Conservation (phyloP, 2,113 vertebrate genomes). For the Corydoras sp. region DNA sequence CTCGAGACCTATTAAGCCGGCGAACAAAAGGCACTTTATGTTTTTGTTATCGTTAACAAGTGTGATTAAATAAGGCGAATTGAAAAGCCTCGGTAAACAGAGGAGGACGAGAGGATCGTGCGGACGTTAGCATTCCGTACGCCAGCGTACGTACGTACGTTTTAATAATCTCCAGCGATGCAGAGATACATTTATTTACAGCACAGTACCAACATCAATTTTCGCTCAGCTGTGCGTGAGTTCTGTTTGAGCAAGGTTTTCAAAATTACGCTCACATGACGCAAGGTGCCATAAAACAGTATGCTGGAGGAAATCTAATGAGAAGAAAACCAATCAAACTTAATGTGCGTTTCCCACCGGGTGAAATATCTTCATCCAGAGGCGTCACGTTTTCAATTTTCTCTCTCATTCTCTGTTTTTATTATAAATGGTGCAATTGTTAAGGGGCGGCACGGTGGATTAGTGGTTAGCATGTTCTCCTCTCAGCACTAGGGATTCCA, state of each 20-base stretch:
- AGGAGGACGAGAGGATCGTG: background rate
- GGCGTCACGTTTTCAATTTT: background rate
- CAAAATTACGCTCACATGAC: background rate
- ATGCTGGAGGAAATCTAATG: background rate
- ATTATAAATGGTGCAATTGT: conserved; percentile 6
- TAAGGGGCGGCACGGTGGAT: too few relatives aligned
- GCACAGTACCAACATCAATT: background rate
- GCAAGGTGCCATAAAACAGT: conserved; percentile 4
- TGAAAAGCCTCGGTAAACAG: background rate
- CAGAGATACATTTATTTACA: conserved; percentile 1
- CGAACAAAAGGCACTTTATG: background rate
- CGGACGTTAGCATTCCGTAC: background rate
- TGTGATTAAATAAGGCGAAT: background rate
- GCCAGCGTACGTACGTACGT: background rate
- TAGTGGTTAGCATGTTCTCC: too few relatives aligned
- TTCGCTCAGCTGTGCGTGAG: background rate
- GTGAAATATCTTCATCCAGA: conserved; percentile 6
- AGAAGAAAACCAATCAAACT: conserved; percentile 20
- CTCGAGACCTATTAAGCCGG: too few relatives aligned
- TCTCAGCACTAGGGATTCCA: too few relatives aligned
- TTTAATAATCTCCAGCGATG: conserved; percentile 1
- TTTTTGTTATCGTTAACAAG: conserved; percentile 1
- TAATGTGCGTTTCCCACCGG: conserved; percentile 1
- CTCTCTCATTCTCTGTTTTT: conserved; percentile 4
- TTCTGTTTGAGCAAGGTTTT: background rate